These are phyloP conservation scores for Aptenodytes patagonicus DNA, from an alignment of 2,113 vertebrate species.

Conservation along the genomic window DNA sequence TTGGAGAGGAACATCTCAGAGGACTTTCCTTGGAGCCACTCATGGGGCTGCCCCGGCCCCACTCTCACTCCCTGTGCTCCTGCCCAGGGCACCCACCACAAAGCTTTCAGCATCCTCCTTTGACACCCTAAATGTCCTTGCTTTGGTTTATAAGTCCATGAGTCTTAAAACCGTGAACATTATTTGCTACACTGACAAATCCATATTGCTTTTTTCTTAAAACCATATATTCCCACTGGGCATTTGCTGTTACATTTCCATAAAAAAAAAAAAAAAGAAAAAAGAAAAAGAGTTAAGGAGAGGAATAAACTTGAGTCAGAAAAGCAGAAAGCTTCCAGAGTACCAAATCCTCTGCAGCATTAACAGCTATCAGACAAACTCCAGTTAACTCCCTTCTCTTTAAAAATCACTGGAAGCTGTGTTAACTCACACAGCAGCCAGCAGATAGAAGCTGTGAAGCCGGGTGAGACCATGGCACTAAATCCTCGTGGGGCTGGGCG, in stretches of 20 bases:
- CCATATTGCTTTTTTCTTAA: background rate
- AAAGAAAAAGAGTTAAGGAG: background rate
- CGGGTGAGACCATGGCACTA: accelerated
- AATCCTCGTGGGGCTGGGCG: background rate
- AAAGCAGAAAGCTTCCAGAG: background rate
- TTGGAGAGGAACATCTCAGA: background rate
- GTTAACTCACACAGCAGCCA: background rate
- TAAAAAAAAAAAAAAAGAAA: accelerated
- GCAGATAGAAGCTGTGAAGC: background rate
- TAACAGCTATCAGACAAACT: background rate
- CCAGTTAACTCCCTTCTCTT: background rate
- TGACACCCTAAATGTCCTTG: background rate
- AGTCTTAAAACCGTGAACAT: background rate
- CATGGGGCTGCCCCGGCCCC: background rate
- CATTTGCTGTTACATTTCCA: background rate
- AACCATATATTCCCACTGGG: background rate
- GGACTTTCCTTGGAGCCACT: background rate
- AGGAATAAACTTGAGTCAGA: background rate
- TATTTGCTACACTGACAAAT: background rate
- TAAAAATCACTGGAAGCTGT: background rate
- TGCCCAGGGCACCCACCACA: background rate
- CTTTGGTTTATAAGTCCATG: background rate
- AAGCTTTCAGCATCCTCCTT: background rate
- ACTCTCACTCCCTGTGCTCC: background rate
- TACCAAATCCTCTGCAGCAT: background rate